Base-by-base conservation (phyloP, 2,113 vertebrate genomes). In the Oceanodroma tethys region DNA sequence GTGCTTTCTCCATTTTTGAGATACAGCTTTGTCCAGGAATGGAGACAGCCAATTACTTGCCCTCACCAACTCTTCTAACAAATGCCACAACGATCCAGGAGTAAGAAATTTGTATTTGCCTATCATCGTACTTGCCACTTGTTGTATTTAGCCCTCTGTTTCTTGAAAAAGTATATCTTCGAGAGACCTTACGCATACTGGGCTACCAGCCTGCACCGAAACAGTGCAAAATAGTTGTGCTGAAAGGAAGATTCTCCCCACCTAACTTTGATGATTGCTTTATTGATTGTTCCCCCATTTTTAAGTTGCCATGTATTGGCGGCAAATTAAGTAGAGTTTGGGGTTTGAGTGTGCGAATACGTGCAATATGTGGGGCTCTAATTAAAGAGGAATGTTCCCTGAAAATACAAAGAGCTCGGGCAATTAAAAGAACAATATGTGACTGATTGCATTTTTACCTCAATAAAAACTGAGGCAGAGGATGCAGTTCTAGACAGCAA, bases 291-390 rank as follows among this genome's bases (percentile, higher is more conserved):
- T 13, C 11, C 13, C 68, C 3, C 2, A 30, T 60, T 91, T 92
- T 86, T 66, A 58, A 66, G 63, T 43, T 82, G 17, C 15, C 1
- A 0, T n/a, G 25, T 42, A 59, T 16, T 58, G 50, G 25, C 1
- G 2, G 7, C 4, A 75, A 50, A 47, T 90, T 21, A 71, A 87
- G 13, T 10, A 52, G 30, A 26, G 16, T 78, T 34, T 25, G 20
- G 18, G 13, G 4, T 5, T 38, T 30, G 22, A 26, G 11, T 52
- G 15, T 27, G 8, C 0, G 2, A 62, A 42, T 66, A 62, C 0
- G 0, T 29, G n/a, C 26, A 68, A 65, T 36, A 65, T 8, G 43
- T 3, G 27, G 21, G 22, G 29, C 18, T 93, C 19, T 68, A 86
- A 38, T 26, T 73, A 83, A 70, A 93, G 60, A n/a, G 5, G 6